Conservation (phyloP, 53 echinoderm and acorn worm species). For the Pentamera pediparva region DNA sequence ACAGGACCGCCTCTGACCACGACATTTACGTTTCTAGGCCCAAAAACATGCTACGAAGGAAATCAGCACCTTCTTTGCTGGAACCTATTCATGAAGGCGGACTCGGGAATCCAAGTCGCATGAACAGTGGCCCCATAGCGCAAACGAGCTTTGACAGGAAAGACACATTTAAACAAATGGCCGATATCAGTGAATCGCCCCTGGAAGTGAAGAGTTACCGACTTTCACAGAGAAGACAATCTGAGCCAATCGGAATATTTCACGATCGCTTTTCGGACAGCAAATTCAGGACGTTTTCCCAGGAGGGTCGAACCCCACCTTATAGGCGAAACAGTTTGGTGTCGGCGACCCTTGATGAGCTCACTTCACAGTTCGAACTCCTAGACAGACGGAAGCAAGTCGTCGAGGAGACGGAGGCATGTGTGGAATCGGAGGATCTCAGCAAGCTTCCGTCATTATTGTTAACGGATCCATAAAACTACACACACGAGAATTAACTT, state of each 20-base stretch:
- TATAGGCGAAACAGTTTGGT: conserved; percentile 57
- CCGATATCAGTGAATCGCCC: background rate
- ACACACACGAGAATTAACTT: no score
- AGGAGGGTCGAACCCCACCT: conserved; percentile 22
- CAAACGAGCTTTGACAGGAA: background rate
- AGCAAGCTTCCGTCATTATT: conserved; percentile 6
- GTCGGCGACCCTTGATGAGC: conserved; percentile 48
- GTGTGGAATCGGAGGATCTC: background rate
- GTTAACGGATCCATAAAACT: conserved; percentile 22
- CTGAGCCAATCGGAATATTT: conserved; percentile 22
- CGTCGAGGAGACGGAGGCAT: conserved; percentile 39
- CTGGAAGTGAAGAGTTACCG: background rate
- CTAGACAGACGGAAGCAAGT: conserved; percentile 47
- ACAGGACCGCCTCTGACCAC: no score
- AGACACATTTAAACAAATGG: background rate
- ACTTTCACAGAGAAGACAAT: background rate
- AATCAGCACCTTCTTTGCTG: conserved; percentile 50
- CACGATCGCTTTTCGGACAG: background rate
- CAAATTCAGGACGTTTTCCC: conserved; percentile 6
- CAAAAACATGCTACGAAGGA: no score
- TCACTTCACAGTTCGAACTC: conserved; percentile 53
- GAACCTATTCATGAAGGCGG: conserved; percentile 59
- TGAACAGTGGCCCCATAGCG: conserved; percentile 45
- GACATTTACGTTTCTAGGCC: no score
- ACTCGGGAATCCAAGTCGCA: conserved; percentile 31